Base-by-base conservation (phyloP, 53 echinoderm and acorn worm genomes). In the Patiria pectinifera region DNA sequence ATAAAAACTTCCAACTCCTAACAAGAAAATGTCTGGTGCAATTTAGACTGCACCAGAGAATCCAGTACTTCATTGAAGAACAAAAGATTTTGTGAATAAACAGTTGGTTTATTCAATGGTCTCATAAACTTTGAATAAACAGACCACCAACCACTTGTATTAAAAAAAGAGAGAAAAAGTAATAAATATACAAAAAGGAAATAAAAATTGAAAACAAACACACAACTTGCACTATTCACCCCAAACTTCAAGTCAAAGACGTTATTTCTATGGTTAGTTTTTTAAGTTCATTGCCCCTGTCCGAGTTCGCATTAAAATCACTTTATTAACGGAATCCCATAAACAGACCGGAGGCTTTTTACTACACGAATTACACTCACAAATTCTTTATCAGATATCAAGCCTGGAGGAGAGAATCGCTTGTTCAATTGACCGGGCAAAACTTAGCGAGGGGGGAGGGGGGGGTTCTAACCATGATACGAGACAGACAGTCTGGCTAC, bases 401-500 rank as follows among this genome's bases (percentile, higher is more conserved):
- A 25, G 77, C 88, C 14, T 18, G 45, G 88, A 48, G 53, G 76
- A n/a, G 53, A 24, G 59, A 78, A 59, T 59, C 10, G 18, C 16
- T 60, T 60, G 14, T 60, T 60, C 78, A 77, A 88, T 78, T 88
- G 88, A 88, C 78, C 88, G 24, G 21, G 5, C 22, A 9, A 24
- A 79, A 12, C 80, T 79, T 5, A 76, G 76, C 4, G 2, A 25
- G 76, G 1, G 14, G 25, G 25, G 76, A 19, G 47, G 22, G 45
- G 19, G 24, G 10, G 48, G 19, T 0, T 23, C 23, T 78, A 53
- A 88, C 79, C 44, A 45, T 15, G 2, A 62, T 77, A 16, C 78
- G 78, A 88, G 88, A 48, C 88, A 88, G 88, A 88, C 88, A 88
- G 88, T 24, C 88, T 26, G 88, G 26, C 88, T 88, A 77, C 35